phyloP scores from a whole-genome alignment of 2,113 vertebrate genomes.

The Petaurus breviceps region DNA sequence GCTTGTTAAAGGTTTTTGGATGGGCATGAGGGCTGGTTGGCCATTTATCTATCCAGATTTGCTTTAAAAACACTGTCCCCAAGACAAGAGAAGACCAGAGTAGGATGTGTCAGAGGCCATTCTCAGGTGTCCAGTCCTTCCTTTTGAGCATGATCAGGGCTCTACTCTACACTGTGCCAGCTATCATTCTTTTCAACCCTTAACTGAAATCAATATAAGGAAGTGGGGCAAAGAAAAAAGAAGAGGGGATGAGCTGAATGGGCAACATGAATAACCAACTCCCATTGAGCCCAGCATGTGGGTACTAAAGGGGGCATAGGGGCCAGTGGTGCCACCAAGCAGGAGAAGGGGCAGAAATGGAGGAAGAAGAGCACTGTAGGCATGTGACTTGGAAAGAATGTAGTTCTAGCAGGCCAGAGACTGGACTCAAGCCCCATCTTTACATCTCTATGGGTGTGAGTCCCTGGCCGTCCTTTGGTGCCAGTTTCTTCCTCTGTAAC shows the following conservation, averaged over 20 bases:
- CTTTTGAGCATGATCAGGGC: no score
- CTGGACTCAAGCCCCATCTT: not conserved
- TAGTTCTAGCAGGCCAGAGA: no score
- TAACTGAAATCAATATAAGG: not conserved
- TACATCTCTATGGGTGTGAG: not conserved
- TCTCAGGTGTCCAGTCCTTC: no score
- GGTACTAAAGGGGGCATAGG: not conserved
- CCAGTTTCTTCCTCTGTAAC: not conserved
- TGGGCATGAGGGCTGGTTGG: no score
- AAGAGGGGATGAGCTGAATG: not conserved
- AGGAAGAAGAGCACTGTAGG: not conserved
- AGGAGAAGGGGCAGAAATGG: not conserved
- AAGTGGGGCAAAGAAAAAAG: not conserved
- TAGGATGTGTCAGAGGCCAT: not conserved
- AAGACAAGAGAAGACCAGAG: not conserved
- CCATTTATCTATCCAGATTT: not conserved
- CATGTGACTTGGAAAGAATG: not conserved
- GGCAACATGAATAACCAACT: not conserved
- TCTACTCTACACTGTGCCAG: not conserved
- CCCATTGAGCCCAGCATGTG: not conserved
- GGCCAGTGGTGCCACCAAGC: not conserved
- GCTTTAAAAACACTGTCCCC: no score
- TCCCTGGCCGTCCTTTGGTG: not conserved
- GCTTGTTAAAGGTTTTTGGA: not conserved
- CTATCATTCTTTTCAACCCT: not conserved